Evolutionary conservation across 92 coral and sea anemone species (phyloP).

Genomic region (Zoanthus sansibaricus): DNA sequence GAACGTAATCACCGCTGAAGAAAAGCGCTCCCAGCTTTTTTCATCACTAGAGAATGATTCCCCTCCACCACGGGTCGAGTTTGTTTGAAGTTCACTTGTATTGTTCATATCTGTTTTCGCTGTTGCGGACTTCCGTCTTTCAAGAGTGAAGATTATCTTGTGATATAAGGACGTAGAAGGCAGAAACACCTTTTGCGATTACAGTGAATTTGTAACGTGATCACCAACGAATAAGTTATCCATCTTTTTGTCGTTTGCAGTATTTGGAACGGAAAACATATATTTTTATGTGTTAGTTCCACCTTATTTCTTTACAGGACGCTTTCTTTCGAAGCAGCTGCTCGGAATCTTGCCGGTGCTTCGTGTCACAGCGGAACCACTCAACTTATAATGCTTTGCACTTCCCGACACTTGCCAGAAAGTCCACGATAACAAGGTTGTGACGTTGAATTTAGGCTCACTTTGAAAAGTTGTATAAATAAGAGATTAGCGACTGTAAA

Average conservation of each 20-base stretch:
- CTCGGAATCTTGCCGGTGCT: slow-evolving; percentile 22
- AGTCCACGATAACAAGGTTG: slow-evolving; percentile 7
- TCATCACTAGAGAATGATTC: background rate
- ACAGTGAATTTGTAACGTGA: background rate
- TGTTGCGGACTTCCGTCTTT: background rate
- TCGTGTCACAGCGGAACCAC: slow-evolving; percentile 10
- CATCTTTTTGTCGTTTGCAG: background rate
- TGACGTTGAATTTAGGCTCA: slow-evolving; percentile 1
- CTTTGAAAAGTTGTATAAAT: background rate
- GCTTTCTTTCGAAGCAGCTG: slow-evolving; percentile 20
- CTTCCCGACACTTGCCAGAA: slow-evolving; percentile 7
- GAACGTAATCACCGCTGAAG: slow-evolving; percentile 5
- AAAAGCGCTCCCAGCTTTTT: slow-evolving; percentile 3
- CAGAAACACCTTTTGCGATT: background rate
- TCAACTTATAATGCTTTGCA: slow-evolving; percentile 13
- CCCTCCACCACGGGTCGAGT: background rate
- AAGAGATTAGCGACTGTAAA: slow-evolving; percentile 34
- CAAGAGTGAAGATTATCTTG: background rate
- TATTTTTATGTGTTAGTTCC: background rate
- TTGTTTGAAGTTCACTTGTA: background rate
- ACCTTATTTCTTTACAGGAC: background rate
- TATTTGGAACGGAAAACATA: background rate
- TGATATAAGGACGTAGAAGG: slow-evolving; percentile 4
- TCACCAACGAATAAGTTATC: background rate
- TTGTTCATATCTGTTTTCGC: background rate